phyloP scores from a whole-genome alignment of 2,797 vertebrate genomes.

The Coreius guichenoti region DNA sequence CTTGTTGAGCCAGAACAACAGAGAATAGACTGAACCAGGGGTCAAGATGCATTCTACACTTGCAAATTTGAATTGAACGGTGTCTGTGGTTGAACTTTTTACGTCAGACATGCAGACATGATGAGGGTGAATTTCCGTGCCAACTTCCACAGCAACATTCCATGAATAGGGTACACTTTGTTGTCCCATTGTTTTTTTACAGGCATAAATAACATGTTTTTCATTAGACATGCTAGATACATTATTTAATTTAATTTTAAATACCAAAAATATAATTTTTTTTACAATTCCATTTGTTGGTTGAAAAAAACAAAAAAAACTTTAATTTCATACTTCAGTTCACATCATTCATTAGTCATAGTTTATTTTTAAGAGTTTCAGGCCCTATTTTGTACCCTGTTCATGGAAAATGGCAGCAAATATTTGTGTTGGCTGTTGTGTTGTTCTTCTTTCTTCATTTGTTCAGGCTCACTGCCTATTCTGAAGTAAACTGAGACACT shows the following conservation, averaged over 20 bases:
- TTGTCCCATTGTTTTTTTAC: background rate
- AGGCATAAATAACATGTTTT: background rate
- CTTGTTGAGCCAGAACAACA: slow-evolving; percentile 46
- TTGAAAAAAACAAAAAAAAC: background rate
- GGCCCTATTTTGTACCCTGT: background rate
- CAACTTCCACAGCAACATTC: background rate
- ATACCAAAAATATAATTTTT: too few relatives aligned
- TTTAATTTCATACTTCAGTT: background rate
- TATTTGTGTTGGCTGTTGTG: slow-evolving; percentile 26
- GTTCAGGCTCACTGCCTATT: slow-evolving; percentile 24
- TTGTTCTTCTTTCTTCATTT: slow-evolving; percentile 6
- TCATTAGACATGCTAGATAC: too few relatives aligned
- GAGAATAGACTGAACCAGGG: slow-evolving; percentile 22
- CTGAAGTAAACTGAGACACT: slow-evolving; percentile 36
- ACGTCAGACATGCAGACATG: background rate
- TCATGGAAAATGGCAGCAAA: background rate
- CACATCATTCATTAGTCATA: background rate
- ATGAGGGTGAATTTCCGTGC: background rate
- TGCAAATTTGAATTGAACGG: slow-evolving; percentile 26
- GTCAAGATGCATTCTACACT: slow-evolving; percentile 35
- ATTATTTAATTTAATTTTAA: background rate
- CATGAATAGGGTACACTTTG: background rate
- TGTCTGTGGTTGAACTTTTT: background rate
- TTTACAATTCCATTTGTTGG: background rate
- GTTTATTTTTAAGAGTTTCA: background rate